Conservation (phyloP, 2,888 invertebrate genomes). For the Rhodophaea formosa region DNA sequence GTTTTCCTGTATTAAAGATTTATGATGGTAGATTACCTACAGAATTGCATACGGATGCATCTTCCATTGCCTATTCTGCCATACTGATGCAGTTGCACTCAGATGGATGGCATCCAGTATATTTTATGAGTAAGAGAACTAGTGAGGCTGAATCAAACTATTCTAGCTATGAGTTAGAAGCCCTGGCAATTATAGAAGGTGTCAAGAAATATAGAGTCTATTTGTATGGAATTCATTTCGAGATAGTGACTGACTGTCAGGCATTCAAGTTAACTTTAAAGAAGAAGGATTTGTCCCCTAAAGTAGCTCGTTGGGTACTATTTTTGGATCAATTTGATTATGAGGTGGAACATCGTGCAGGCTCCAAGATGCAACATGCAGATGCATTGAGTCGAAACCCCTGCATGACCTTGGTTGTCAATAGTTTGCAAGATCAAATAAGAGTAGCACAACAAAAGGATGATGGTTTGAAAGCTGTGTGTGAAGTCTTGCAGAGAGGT, state of each 20-base stretch:
- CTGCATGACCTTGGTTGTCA: neutral
- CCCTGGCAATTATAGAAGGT: constrained; percentile 22
- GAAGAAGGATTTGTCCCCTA: too few relatives aligned
- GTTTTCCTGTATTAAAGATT: too few relatives aligned
- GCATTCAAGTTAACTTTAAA: constrained; percentile 21
- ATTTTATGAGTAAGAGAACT: too few relatives aligned
- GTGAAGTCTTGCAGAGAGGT: constrained; percentile 25
- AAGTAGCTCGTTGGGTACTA: too few relatives aligned
- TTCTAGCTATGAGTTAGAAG: constrained; percentile 23
- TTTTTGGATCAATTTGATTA: too few relatives aligned
- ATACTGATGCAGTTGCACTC: too few relatives aligned
- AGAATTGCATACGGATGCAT: too few relatives aligned
- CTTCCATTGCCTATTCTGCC: too few relatives aligned
- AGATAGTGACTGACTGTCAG: constrained; percentile 5
- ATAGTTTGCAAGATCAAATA: constrained; percentile 20
- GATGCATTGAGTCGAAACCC: constrained; percentile 29
- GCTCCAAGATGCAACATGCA: constrained; percentile 28
- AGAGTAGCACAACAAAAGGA: constrained; percentile 29
- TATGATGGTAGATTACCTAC: too few relatives aligned
- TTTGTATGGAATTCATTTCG: constrained; percentile 17
- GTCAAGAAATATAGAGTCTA: constrained; percentile 21
- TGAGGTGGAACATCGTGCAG: too few relatives aligned
- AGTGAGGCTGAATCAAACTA: constrained; percentile 12
- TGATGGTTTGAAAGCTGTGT: constrained; percentile 27
- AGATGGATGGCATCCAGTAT: too few relatives aligned